Percentiles rank a stretch among this genome's conserved stretches.
These are phyloP conservation scores for Sepioteuthis lessoniana DNA, from an alignment of 2,888 invertebrate genomes.

Conservation along the genomic window DNA sequence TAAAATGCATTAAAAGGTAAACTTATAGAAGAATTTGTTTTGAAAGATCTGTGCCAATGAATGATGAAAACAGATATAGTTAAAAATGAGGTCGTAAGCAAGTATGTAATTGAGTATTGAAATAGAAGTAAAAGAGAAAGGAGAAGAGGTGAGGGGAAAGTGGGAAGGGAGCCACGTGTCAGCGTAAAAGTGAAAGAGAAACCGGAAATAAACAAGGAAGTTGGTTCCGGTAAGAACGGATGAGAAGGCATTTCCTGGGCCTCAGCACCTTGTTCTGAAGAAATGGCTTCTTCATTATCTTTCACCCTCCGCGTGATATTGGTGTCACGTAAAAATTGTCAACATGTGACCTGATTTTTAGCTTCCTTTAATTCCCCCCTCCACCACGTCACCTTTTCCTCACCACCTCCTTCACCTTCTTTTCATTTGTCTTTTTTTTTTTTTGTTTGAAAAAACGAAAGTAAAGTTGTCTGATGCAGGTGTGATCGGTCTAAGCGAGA, in stretches of 20 bases:
- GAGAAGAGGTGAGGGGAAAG: not conserved
- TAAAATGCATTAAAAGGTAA: too few species aligned
- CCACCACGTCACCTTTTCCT: too few species aligned
- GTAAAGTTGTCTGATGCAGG: too few species aligned
- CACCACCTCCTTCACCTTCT: too few species aligned
- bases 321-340: not conserved
- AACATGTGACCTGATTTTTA: not conserved
- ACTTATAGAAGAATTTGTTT: not conserved
- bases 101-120: not conserved
- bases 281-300: not conserved
- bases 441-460: too few species aligned
- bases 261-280: accelerated
- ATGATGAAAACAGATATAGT: not conserved
- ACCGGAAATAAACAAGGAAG: not conserved
- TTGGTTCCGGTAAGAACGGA: not conserved
- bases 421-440: too few species aligned
- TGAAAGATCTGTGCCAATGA: not conserved
- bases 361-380: not conserved
- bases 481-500: not conserved
- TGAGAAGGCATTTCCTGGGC: not conserved
- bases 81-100: not conserved
- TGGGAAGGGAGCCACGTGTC: not conserved
- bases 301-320: not conserved
- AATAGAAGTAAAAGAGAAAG: not conserved
- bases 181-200: not conserved